Evolutionary conservation across 2,113 vertebrate species (phyloP).

Genomic region (Peromyscus polionotus): DNA sequence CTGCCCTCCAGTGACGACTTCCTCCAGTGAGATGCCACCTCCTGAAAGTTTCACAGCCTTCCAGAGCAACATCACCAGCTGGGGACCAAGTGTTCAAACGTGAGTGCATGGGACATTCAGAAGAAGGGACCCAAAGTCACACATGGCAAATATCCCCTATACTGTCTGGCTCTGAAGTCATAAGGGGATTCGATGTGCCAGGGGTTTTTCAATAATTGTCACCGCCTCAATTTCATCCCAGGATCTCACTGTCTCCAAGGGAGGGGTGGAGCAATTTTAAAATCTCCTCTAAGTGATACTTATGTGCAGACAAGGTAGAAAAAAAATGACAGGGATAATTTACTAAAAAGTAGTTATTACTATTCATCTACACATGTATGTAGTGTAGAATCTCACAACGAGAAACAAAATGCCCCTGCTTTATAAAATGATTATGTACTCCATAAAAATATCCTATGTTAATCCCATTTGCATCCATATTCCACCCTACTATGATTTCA

Average conservation of each 20-base stretch:
- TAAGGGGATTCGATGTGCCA: background rate
- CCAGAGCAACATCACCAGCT: background rate
- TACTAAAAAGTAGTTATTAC: background rate
- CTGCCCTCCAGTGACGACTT: background rate
- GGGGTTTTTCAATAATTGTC: slow-evolving; percentile 36
- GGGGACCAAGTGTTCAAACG: background rate
- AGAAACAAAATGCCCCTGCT: background rate
- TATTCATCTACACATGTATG: background rate
- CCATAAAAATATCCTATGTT: slow-evolving; percentile 7
- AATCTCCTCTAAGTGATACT: background rate
- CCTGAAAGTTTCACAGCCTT: background rate
- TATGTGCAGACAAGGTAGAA: background rate
- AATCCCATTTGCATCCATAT: background rate
- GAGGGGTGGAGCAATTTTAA: background rate
- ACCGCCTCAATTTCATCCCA: background rate
- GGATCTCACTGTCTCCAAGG: background rate
- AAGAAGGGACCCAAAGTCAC: background rate
- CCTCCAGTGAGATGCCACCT: background rate
- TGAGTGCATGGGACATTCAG: background rate
- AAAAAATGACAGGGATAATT: background rate
- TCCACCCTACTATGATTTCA: background rate
- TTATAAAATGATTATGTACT: slow-evolving; percentile 34
- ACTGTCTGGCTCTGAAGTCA: background rate
- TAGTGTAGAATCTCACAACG: background rate
- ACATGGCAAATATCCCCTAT: background rate